These are phyloP conservation scores for Eugnorisma glareosa DNA, from an alignment of 2,888 invertebrate genomes.

Conservation along the genomic window DNA sequence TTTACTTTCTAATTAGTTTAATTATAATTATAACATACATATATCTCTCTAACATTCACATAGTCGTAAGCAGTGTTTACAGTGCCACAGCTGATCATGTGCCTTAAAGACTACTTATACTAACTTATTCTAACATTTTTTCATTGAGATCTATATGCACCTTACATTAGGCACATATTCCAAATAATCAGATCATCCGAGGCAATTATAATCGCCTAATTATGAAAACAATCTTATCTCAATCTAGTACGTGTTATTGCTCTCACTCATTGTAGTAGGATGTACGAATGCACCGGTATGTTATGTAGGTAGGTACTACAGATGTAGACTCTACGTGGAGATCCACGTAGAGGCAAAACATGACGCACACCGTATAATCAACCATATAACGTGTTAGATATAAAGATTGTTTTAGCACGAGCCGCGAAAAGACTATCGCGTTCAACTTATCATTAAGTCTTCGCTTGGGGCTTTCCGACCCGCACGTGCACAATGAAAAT, in stretches of 20 bases:
- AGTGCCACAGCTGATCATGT: not conserved
- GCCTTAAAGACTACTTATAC: not conserved
- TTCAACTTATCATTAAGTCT: constrained; percentile 35
- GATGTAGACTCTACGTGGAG: not conserved
- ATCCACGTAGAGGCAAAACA: constrained; percentile 53
- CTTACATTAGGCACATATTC: not conserved
- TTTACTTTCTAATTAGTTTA: not conserved
- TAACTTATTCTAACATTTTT: not conserved
- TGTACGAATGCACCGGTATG: constrained; percentile 22
- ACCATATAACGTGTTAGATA: constrained; percentile 41
- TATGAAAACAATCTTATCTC: constrained; percentile 28
- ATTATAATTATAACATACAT: not conserved
- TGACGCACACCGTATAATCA: constrained; percentile 44
- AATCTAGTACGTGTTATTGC: constrained; percentile 39
- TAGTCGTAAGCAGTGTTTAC: not conserved
- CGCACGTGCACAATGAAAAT: constrained; percentile 30
- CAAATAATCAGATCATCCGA: constrained; percentile 18
- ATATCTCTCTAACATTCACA: not conserved
- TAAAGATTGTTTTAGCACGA: constrained; percentile 42
- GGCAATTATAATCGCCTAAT: constrained; percentile 3
- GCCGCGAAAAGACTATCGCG: constrained; percentile 26
- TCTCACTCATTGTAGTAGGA: constrained; percentile 48
- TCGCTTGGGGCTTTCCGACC: constrained; percentile 30
- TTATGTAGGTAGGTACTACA: constrained; percentile 27
- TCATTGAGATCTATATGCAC: not conserved